Conservation (phyloP, 2,113 vertebrate genomes). For the Ginglymostoma cirratum region DNA sequence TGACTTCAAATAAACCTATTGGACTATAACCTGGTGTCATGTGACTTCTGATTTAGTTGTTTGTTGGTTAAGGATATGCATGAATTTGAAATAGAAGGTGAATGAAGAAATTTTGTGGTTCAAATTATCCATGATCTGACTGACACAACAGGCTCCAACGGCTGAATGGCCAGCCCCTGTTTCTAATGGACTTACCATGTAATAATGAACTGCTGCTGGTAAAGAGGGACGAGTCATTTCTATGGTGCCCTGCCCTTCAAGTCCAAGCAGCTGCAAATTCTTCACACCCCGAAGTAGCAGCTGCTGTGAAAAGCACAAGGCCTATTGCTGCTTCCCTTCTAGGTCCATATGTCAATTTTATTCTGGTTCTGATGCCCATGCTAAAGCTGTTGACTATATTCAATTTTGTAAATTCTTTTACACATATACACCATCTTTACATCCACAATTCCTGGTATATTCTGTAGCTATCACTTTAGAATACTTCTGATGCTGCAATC, state of each 20-base stretch:
- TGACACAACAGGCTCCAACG: neutral
- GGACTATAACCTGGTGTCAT: too few species aligned
- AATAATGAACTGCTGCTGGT: neutral
- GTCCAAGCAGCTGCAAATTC: slow-evolving; percentile 32
- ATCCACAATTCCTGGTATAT: neutral
- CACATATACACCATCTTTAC: neutral
- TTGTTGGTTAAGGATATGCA: neutral
- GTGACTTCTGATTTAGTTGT: neutral
- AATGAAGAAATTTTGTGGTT: neutral
- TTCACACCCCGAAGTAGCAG: neutral
- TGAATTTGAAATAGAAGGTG: neutral
- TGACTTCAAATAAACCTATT: too few species aligned
- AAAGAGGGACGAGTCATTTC: neutral
- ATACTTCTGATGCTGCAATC: neutral
- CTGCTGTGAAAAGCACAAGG: neutral
- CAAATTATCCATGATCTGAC: neutral
- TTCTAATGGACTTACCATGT: neutral
- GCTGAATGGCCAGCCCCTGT: neutral
- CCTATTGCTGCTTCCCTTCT: neutral
- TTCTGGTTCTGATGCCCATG: neutral
- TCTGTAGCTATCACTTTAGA: neutral
- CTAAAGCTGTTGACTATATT: neutral
- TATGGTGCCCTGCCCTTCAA: slow-evolving; percentile 9
- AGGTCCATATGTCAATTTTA: neutral
- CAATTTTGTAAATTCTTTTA: neutral